Conservation (phyloP, 2,797 vertebrate genomes). For the Mus spretus region DNA sequence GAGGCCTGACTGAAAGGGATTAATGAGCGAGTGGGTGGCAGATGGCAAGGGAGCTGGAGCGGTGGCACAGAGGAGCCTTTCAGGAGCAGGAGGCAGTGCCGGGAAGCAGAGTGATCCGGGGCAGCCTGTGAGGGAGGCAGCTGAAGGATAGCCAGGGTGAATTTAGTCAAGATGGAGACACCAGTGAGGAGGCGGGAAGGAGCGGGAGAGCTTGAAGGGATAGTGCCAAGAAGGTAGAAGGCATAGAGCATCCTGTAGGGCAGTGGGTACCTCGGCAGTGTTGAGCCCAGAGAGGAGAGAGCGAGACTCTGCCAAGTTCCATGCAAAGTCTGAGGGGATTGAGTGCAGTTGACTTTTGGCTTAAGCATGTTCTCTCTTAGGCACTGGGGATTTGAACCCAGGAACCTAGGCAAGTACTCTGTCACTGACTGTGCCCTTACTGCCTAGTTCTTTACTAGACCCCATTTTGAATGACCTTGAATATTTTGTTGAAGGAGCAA, state of each 20-base stretch:
- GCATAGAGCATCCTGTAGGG: neutral
- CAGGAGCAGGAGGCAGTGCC: constrained; percentile 63
- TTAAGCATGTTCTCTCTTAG: neutral
- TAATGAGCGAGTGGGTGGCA: constrained; percentile 82
- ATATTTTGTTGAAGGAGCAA: constrained; percentile 2
- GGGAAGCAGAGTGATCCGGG: constrained; percentile 74
- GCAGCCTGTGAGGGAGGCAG: constrained; percentile 61
- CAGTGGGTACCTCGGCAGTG: neutral
- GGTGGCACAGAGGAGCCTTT: constrained; percentile 78
- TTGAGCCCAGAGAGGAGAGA: neutral
- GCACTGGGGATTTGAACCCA: neutral
- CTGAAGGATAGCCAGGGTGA: constrained; percentile 42
- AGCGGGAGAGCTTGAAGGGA: neutral
- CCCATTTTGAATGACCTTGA: constrained; percentile 24
- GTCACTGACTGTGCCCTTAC: neutral
- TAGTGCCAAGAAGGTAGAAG: neutral
- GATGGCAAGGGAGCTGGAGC: constrained; percentile 73
- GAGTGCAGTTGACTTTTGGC: neutral
- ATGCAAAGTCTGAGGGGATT: neutral
- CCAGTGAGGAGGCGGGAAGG: neutral
- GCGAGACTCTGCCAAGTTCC: neutral
- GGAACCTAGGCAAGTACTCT: neutral
- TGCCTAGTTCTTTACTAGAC: neutral
- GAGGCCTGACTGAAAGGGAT: constrained; percentile 77
- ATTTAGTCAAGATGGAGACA: constrained; percentile 50